Conservation (phyloP, 2,797 vertebrate species). For the Pseudomugil tenellus region DNA sequence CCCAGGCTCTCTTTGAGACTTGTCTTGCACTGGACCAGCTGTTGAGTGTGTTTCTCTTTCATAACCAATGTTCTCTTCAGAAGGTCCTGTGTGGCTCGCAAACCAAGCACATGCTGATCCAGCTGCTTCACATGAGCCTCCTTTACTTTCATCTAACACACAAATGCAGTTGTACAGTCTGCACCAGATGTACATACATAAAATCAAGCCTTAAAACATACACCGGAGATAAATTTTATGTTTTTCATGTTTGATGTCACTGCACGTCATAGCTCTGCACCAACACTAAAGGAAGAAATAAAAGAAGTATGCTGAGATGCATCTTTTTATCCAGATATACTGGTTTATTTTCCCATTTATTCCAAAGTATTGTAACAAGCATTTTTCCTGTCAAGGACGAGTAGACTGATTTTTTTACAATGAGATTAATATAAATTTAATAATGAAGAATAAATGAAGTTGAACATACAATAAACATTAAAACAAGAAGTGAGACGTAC, state of each 20-base stretch:
- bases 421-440: no score
- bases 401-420: no score
- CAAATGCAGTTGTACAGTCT: constrained; percentile 27
- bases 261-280: not conserved
- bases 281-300: constrained; percentile 2
- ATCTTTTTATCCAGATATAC: not conserved
- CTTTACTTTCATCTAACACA: constrained; percentile 55
- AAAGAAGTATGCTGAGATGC: not conserved
- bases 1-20: constrained; percentile 64
- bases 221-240: not conserved
- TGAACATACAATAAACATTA: no score
- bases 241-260: constrained; percentile 1
- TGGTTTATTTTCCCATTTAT: not conserved
- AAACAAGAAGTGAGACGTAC: no score
- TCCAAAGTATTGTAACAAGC: constrained; percentile 1
- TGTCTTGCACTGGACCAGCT: constrained; percentile 63
- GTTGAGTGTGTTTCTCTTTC: constrained; percentile 66
- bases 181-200: not conserved
- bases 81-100: constrained; percentile 63
- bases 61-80: constrained; percentile 69
- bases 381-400: no score
- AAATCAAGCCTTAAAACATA: constrained; percentile 5
- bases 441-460: no score
- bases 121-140: constrained; percentile 57
- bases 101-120: constrained; percentile 57